Conservation (phyloP, 1,140 invertebrate species). For the Rhagoletis zephyria region DNA sequence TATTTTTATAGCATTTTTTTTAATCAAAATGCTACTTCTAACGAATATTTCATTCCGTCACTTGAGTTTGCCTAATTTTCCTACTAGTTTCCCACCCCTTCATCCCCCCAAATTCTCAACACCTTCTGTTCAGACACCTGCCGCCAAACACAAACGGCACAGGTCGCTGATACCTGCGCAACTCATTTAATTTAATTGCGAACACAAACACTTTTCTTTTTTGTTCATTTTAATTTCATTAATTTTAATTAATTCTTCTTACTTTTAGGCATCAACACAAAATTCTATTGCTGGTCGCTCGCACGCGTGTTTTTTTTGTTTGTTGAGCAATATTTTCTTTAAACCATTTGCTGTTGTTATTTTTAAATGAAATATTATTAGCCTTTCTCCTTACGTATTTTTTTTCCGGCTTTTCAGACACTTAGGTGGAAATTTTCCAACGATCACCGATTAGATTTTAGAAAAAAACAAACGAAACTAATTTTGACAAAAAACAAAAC, state of each 20-base stretch:
- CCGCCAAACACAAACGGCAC: not conserved
- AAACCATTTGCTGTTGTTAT: constrained; percentile 30
- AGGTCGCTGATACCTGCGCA: constrained; percentile 4
- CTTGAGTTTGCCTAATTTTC: too few relatives aligned
- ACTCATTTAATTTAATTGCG: not conserved
- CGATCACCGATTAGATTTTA: not conserved
- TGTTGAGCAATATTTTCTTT: not conserved
- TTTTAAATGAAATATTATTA: constrained; percentile 29
- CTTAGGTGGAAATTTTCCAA: not conserved
- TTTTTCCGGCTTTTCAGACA: not conserved
- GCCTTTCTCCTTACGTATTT: not conserved
- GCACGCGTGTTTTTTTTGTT: not conserved
- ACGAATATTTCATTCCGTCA: too few relatives aligned
- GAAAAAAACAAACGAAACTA: not conserved
- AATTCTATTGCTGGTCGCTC: not conserved
- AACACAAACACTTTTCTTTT: not conserved
- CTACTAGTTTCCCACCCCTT: too few relatives aligned
- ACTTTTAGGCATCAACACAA: too few relatives aligned
- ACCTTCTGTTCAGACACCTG: too few relatives aligned
- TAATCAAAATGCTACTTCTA: too few relatives aligned
- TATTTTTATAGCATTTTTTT: too few relatives aligned
- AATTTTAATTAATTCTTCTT: not conserved
- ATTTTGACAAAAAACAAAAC: constrained; percentile 20
- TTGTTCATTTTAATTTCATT: not conserved
- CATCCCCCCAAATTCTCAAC: too few relatives aligned